phyloP scores from a whole-genome alignment of 2,888 invertebrate genomes.

The Tipula confusa region DNA sequence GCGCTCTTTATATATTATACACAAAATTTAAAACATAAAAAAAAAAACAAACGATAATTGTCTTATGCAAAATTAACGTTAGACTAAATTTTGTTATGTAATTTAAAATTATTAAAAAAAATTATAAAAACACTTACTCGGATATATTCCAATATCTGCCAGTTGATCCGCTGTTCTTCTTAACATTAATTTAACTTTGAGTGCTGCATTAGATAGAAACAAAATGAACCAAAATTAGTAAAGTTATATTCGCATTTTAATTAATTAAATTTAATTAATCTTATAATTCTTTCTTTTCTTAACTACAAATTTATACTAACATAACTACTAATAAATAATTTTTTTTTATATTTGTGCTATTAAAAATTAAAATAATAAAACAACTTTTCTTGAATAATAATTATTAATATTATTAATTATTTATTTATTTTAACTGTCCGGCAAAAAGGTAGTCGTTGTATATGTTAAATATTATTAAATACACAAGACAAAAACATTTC shows the following conservation, averaged over 20 bases:
- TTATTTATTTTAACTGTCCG: conserved; percentile 21
- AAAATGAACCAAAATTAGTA: conserved; percentile 3
- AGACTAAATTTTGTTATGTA: not conserved
- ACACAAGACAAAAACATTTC: not conserved
- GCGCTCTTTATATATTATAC: not conserved
- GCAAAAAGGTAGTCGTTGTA: not conserved
- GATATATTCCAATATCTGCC: conserved; percentile 97
- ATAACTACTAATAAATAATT: not conserved
- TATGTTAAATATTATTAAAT: not conserved
- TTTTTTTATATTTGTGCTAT: not conserved
- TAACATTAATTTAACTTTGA: conserved; percentile 95
- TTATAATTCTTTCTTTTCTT: conserved; percentile 25
- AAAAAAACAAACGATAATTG: too few species aligned
- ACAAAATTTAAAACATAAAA: not conserved
- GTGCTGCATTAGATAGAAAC: conserved; percentile 60
- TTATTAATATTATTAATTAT: conserved; percentile 15
- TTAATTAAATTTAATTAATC: not conserved
- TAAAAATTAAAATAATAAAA: conserved; percentile 20
- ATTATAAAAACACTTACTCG: conserved; percentile 92
- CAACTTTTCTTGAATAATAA: conserved; percentile 20
- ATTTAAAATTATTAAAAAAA: conserved; percentile 25
- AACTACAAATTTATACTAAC: conserved; percentile 21
- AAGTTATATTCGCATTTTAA: not conserved
- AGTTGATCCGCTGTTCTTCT: conserved; percentile 91
- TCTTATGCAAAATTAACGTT: conserved; percentile 3